These are phyloP conservation scores for Xyliphius kryptos DNA, from an alignment of 2,113 vertebrate genomes.

Conservation along the genomic window DNA sequence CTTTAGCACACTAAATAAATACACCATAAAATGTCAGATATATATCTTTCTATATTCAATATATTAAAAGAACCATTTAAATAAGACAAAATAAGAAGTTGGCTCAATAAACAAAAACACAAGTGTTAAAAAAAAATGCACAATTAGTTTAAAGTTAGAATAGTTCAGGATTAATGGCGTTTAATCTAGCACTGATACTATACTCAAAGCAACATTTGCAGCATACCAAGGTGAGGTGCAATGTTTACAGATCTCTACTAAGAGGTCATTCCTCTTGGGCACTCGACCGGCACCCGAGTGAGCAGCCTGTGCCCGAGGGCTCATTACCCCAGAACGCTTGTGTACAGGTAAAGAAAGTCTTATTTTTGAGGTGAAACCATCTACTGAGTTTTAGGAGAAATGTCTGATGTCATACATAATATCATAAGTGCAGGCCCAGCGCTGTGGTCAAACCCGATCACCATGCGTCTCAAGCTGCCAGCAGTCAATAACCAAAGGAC, in stretches of 20 bases:
- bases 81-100: slow-evolving; percentile 67
- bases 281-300: slow-evolving; percentile 65
- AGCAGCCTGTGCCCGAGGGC: slow-evolving; percentile 38
- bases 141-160: slow-evolving; percentile 68
- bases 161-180: slow-evolving; percentile 74
- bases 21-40: slow-evolving; percentile 72
- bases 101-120: slow-evolving; percentile 58
- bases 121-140: slow-evolving; percentile 62
- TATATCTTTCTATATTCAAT: slow-evolving; percentile 58
- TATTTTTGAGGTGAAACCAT: no score
- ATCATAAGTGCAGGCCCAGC: no score
- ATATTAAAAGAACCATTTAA: slow-evolving; percentile 60
- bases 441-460: no score
- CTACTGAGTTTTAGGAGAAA: no score
- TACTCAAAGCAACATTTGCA: slow-evolving; percentile 77
- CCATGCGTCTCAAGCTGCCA: no score
- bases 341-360: no score
- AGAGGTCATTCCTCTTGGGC: slow-evolving; percentile 57
- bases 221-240: slow-evolving; percentile 92
- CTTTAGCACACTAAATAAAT: slow-evolving; percentile 69
- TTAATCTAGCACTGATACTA: slow-evolving; percentile 72
- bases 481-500: no score
- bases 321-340: slow-evolving; percentile 5
- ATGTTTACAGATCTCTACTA: slow-evolving; percentile 69
- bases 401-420: no score